Percentiles rank a stretch among this genome's conserved stretches.
phyloP scores from a whole-genome alignment of 1,140 invertebrate genomes.

The Bombus ignitus region DNA sequence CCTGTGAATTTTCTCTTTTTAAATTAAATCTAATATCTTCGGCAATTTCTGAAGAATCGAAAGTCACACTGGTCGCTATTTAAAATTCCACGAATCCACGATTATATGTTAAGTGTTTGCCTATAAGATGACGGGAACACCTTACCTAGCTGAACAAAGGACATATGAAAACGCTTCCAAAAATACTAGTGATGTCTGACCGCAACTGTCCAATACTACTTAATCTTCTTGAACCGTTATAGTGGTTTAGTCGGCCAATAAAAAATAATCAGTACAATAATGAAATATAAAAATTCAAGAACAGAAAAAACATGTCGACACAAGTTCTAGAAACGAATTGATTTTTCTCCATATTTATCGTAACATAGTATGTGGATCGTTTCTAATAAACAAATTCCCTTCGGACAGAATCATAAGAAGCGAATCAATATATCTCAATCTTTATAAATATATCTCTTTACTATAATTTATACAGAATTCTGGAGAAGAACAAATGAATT shows the following conservation, averaged over 20 bases:
- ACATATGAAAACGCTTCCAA: conserved; percentile 26
- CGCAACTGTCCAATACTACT: background rate
- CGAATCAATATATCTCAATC: no score
- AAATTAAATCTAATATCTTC: background rate
- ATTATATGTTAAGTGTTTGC: background rate
- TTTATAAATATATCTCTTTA: no score
- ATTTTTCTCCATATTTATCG: background rate
- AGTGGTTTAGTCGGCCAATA: background rate
- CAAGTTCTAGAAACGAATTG: background rate
- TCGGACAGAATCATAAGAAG: no score
- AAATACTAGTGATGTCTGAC: conserved; percentile 39
- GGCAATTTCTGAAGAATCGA: background rate
- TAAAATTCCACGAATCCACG: conserved; percentile 33
- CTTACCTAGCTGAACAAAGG: background rate
- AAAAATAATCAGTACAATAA: background rate
- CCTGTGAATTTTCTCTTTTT: background rate
- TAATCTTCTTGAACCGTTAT: background rate
- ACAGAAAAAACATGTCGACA: background rate
- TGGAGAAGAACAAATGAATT: no score
- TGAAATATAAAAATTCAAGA: background rate
- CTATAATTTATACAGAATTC: no score
- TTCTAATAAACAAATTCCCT: no score
- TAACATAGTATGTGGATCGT: no score
- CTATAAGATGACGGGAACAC: background rate
- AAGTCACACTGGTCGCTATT: background rate